phyloP scores from a whole-genome alignment of 2,797 vertebrate genomes.

The Danio choprae region DNA sequence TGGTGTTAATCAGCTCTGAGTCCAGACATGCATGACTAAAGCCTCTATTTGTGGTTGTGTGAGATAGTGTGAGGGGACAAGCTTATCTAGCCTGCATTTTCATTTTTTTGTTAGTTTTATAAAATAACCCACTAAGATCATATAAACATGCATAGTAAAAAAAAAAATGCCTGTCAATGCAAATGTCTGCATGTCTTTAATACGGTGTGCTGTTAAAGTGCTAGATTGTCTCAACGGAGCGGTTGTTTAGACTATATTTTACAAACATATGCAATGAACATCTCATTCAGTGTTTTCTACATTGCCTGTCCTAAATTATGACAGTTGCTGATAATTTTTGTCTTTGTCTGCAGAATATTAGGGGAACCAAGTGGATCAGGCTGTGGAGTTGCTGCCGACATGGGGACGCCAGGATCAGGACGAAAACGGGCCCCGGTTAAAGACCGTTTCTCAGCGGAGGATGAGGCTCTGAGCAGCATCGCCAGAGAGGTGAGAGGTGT shows the following conservation, averaged over 20 bases:
- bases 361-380: neutral
- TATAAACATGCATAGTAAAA: neutral
- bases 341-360: slow-evolving; percentile 38
- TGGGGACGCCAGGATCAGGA: slow-evolving; percentile 96
- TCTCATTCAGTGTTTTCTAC: slow-evolving; percentile 2
- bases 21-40: slow-evolving; percentile 40
- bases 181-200: neutral
- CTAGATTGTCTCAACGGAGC: neutral
- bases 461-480: slow-evolving; percentile 95
- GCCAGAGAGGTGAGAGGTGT: slow-evolving; percentile 90
- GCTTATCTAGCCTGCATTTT: slow-evolving; percentile 27
- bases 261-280: neutral
- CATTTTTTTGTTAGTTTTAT: neutral
- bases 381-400: slow-evolving; percentile 65
- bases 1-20: slow-evolving; percentile 62
- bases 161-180: neutral
- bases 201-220: neutral
- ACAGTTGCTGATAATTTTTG: neutral
- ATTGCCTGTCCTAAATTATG: neutral
- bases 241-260: neutral
- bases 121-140: neutral
- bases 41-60: slow-evolving; percentile 45
- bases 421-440: slow-evolving; percentile 95
- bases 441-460: slow-evolving; percentile 98
- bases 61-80: slow-evolving; percentile 26